Conservation (phyloP, 2,113 vertebrate genomes). For the Aphyosemion australe region DNA sequence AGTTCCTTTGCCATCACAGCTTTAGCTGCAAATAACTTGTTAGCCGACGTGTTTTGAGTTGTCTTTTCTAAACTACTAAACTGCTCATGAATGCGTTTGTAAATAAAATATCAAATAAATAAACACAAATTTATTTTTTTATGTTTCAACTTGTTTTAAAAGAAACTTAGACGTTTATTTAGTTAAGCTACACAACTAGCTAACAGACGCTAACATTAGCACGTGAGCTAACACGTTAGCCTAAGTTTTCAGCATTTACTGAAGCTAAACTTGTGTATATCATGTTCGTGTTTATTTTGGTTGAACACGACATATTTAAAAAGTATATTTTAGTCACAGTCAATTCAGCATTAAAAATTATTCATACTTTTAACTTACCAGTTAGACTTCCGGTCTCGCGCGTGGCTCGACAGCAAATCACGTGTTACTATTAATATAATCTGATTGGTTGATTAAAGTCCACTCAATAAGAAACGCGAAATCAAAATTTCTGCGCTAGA, state of each 20-base stretch:
- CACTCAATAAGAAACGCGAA: neutral
- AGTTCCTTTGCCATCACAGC: too few relatives aligned
- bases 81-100: too few relatives aligned
- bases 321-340: neutral
- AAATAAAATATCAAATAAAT: too few relatives aligned
- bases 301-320: neutral
- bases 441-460: conserved; percentile 38
- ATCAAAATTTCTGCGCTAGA: neutral
- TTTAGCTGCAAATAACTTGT: neutral
- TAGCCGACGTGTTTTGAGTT: neutral
- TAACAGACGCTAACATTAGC: neutral
- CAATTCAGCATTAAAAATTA: neutral
- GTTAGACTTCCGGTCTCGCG: too few relatives aligned
- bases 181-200: neutral
- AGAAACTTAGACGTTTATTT: neutral
- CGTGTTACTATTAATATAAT: neutral
- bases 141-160: neutral
- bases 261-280: too few relatives aligned
- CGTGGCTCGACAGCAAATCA: conserved; percentile 6
- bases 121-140: too few relatives aligned
- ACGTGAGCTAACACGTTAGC: neutral
- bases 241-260: too few relatives aligned
- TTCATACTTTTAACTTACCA: too few relatives aligned
- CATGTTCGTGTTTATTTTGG: too few relatives aligned
- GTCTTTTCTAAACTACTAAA: neutral